Evolutionary conservation across 1,140 invertebrate species (phyloP).

Genomic region (honey bee (Apis mellifera)): DNA sequence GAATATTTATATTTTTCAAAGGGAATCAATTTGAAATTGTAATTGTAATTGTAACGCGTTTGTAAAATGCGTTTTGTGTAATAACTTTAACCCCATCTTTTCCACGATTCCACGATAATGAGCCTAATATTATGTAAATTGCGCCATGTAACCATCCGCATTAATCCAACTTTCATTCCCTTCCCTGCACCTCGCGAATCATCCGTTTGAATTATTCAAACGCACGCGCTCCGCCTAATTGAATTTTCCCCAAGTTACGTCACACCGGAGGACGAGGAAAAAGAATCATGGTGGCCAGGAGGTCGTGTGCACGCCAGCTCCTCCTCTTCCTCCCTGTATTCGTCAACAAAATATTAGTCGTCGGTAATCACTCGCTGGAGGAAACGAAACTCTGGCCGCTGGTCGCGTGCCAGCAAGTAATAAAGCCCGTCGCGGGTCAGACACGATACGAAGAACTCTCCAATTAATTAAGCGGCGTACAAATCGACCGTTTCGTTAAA

Average conservation of each 20-base stretch:
- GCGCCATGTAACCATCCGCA: neutral
- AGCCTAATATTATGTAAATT: neutral
- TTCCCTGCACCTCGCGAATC: no score
- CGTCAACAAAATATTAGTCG: conserved; percentile 20
- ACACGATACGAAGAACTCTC: conserved; percentile 33
- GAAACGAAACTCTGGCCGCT: neutral
- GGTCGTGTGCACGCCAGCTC: neutral
- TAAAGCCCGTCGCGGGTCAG: conserved; percentile 38
- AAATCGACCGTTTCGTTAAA: conserved; percentile 10
- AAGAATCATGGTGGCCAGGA: neutral
- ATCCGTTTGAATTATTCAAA: conserved; percentile 4
- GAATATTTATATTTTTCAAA: no score
- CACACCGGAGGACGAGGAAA: neutral
- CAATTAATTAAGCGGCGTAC: conserved; percentile 44
- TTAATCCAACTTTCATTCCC: neutral
- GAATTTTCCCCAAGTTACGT: neutral
- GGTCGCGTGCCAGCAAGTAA: conserved; percentile 46
- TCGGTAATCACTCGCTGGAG: conserved; percentile 2
- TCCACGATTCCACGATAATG: neutral
- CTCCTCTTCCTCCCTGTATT: neutral
- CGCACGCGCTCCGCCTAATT: neutral
- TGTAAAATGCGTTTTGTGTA: no score
- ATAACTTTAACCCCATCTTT: no score
- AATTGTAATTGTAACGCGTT: no score
- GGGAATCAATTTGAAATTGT: no score